A percentile compares a stretch with the other conserved stretches of the same genome.
These are phyloP conservation scores for Fragum sueziense DNA, from an alignment of 2,888 invertebrate species.

Conservation along the genomic window DNA sequence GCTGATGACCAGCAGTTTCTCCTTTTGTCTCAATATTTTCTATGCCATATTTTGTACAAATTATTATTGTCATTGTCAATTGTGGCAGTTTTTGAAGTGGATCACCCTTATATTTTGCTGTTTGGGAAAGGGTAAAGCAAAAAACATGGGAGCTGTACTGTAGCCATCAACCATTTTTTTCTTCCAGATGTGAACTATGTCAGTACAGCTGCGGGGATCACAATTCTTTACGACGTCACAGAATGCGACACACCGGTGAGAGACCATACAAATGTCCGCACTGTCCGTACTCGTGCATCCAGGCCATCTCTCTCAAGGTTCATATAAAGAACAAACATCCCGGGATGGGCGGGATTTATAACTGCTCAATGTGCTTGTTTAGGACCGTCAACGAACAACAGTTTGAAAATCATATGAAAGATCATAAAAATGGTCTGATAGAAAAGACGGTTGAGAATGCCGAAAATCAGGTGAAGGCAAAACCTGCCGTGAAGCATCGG, in stretches of 20 bases:
- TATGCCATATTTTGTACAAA: too few relatives aligned
- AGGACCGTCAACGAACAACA: slow-evolving; percentile 87
- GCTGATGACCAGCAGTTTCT: slow-evolving; percentile 15
- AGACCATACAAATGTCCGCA: slow-evolving; percentile 90
- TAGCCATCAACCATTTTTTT: too few relatives aligned
- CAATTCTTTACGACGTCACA: slow-evolving; percentile 91
- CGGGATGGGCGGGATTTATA: slow-evolving; percentile 76
- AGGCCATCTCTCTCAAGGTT: slow-evolving; percentile 89
- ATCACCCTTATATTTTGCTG: too few relatives aligned
- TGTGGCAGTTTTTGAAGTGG: too few relatives aligned
- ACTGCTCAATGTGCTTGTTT: slow-evolving; percentile 72
- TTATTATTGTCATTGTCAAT: too few relatives aligned
- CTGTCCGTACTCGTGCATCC: slow-evolving; percentile 90
- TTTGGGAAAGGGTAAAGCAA: too few relatives aligned
- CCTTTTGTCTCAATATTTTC: neutral
- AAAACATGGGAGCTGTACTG: too few relatives aligned
- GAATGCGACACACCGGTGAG: slow-evolving; percentile 89
- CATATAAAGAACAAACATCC: slow-evolving; percentile 92
- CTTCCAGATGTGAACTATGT: slow-evolving; percentile 87
- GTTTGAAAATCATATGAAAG: slow-evolving; percentile 85
- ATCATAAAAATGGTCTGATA: slow-evolving; percentile 84
- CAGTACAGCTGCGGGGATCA: slow-evolving; percentile 90
- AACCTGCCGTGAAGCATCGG: neutral
- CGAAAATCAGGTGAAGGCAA: neutral
- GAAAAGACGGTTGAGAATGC: slow-evolving; percentile 36